Percentiles rank a stretch among this genome's conserved stretches.
phyloP scores from a whole-genome alignment of 1,140 invertebrate genomes.

The Cotesia chilonis region DNA sequence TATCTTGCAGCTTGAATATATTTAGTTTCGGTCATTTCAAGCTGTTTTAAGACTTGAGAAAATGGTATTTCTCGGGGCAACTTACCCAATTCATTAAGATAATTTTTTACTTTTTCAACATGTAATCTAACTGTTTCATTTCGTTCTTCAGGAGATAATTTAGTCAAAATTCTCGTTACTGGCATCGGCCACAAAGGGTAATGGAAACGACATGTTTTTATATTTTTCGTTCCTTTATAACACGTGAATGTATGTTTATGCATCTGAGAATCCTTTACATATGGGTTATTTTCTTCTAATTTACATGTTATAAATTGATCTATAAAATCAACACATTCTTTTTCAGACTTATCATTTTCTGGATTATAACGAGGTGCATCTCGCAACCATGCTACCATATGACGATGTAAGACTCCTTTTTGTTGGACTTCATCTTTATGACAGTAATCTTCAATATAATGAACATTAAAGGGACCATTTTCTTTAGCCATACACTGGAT shows the following conservation, averaged over 20 bases:
- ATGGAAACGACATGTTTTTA: conserved; percentile 12
- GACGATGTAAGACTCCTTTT: conserved; percentile 15
- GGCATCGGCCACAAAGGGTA: conserved; percentile 10
- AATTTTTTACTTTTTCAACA: background rate
- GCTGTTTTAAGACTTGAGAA: too few species aligned
- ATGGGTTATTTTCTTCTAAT: conserved; percentile 10
- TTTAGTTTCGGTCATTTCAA: too few species aligned
- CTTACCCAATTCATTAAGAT: background rate
- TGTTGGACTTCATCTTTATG: conserved; percentile 25
- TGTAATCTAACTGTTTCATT: background rate
- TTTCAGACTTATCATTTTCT: background rate
- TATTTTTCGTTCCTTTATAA: conserved; percentile 16
- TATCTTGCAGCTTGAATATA: too few species aligned
- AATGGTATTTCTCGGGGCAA: too few species aligned
- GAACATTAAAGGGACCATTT: conserved; percentile 21
- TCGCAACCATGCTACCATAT: conserved; percentile 7
- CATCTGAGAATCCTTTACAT: background rate
- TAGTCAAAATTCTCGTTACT: background rate
- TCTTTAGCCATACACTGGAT: conserved; percentile 10
- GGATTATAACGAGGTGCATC: conserved; percentile 14
- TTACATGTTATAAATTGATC: conserved; percentile 18
- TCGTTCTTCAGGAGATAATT: background rate
- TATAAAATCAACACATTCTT: background rate
- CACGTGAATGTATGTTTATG: conserved; percentile 17
- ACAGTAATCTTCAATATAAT: conserved; percentile 13